These are phyloP conservation scores for Artibeus jamaicensis DNA, from an alignment of 2,797 vertebrate species.

Conservation along the genomic window DNA sequence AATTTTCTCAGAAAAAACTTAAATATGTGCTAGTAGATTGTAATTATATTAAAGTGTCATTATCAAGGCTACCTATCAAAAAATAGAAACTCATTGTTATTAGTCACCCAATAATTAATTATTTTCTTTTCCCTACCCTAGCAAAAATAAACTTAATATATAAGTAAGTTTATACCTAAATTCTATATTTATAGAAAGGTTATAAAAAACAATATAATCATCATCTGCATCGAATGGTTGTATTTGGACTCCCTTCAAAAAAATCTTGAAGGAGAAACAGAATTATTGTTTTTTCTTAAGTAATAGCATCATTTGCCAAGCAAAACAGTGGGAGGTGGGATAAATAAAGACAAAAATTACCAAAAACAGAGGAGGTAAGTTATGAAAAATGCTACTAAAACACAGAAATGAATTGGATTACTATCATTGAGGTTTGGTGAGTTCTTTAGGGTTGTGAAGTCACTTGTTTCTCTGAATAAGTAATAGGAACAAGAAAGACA, in stretches of 20 bases:
- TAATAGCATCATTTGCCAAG: not conserved
- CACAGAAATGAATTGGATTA: not conserved
- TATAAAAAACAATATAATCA: not conserved
- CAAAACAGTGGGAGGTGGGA: not conserved
- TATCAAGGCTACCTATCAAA: not conserved
- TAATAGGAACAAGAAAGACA: not conserved
- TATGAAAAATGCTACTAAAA: not conserved
- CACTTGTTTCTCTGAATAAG: not conserved
- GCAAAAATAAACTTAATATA: not conserved
- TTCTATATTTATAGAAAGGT: not conserved
- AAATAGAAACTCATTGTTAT: not conserved
- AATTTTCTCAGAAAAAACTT: not conserved
- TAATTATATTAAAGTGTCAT: not conserved
- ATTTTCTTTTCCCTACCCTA: not conserved
- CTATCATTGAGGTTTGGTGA: not conserved
- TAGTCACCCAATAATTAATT: not conserved
- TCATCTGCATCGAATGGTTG: not conserved
- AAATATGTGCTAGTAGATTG: not conserved
- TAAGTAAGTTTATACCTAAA: not conserved
- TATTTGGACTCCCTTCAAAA: not conserved
- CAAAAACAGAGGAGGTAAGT: not conserved
- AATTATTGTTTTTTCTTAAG: not conserved
- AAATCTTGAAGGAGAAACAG: not conserved
- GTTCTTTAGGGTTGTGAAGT: not conserved
- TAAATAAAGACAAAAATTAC: not conserved